Conservation (phyloP, 2,888 invertebrate genomes). For the Aphodius granarius region DNA sequence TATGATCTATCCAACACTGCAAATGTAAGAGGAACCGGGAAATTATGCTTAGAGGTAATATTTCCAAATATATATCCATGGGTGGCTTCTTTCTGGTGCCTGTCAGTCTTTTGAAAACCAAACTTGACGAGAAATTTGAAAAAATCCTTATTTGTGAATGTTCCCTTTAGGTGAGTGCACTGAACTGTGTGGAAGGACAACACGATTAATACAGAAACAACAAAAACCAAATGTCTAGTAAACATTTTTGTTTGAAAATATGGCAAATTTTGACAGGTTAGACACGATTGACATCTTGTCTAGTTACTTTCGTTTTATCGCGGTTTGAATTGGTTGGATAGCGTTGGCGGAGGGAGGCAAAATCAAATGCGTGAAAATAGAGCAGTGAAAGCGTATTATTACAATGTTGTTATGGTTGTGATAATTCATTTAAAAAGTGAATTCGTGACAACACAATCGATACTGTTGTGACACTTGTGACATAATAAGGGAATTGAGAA, state of each 20-base stretch:
- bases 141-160: constrained; percentile 71
- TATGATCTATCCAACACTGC: constrained; percentile 88
- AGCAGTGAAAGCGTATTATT: not conserved
- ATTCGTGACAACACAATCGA: too few species aligned
- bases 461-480: too few species aligned
- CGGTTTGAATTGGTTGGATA: not conserved
- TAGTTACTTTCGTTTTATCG: not conserved
- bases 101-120: constrained; percentile 94
- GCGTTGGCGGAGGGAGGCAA: not conserved
- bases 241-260: constrained; percentile 30
- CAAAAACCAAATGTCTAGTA: constrained; percentile 31
- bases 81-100: constrained; percentile 80
- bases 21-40: constrained; percentile 73
- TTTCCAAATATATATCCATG: constrained; percentile 97
- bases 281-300: constrained; percentile 4
- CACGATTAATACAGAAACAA: constrained; percentile 35
- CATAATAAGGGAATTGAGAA: too few species aligned
- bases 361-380: not conserved
- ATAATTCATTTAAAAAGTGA: too few species aligned
- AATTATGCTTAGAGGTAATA: constrained; percentile 72
- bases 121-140: constrained; percentile 94
- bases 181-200: constrained; percentile 33
- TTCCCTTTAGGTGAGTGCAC: constrained; percentile 61
- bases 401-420: too few species aligned
- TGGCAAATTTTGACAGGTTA: constrained; percentile 29